Percentiles rank a stretch among this genome's conserved stretches.
phyloP scores from a whole-genome alignment of 2,888 invertebrate genomes.

The Agrilus cyanescens region DNA sequence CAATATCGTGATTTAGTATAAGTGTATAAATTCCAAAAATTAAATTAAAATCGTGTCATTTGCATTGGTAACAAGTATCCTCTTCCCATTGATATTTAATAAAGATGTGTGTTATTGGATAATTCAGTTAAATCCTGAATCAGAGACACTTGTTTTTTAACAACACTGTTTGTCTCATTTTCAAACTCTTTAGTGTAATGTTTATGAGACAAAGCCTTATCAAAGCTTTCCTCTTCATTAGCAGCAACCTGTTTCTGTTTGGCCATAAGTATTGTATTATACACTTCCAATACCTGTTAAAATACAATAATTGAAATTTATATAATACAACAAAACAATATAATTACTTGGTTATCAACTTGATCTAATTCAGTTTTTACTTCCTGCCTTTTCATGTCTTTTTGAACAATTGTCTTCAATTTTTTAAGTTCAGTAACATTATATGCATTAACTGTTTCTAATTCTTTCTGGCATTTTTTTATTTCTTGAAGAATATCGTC shows the following conservation, averaged over 20 bases:
- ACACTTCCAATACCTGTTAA: conserved; percentile 60
- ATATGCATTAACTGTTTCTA: conserved; percentile 64
- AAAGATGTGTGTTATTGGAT: conserved; percentile 13
- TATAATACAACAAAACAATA: background rate
- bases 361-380: conserved; percentile 31
- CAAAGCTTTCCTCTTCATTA: conserved; percentile 25
- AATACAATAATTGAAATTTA: conserved; percentile 7
- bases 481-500: conserved; percentile 85
- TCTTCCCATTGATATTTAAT: conserved; percentile 4
- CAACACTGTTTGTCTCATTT: conserved; percentile 26
- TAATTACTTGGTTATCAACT: conserved; percentile 29
- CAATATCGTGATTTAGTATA: no score
- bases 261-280: conserved; percentile 65
- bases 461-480: conserved; percentile 74
- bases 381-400: conserved; percentile 30
- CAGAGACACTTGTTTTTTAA: conserved; percentile 26
- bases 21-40: no score
- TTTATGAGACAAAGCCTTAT: conserved; percentile 21
- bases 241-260: conserved; percentile 70
- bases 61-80: no score
- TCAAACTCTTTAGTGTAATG: conserved; percentile 26
- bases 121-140: conserved; percentile 18
- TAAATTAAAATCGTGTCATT: no score
- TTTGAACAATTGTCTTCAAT: conserved; percentile 25
- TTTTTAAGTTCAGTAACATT: conserved; percentile 42